These are phyloP conservation scores for Amblyopsis hoosieri DNA, from an alignment of 2,797 vertebrate genomes.

Conservation along the genomic window DNA sequence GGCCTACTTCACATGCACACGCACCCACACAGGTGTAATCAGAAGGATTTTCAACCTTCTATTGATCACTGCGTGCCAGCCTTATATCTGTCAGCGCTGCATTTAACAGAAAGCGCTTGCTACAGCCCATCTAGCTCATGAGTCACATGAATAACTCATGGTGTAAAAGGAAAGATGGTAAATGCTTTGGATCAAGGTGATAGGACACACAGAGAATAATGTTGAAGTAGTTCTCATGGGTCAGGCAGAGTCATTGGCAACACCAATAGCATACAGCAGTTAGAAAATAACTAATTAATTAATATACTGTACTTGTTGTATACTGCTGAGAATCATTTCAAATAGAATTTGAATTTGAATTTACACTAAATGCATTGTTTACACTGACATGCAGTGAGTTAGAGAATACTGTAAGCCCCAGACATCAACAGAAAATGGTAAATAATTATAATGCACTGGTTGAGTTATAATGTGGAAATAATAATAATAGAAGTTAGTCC, in stretches of 20 bases:
- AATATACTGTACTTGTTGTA: too few relatives aligned
- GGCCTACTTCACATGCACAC: neutral
- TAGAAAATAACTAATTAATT: too few relatives aligned
- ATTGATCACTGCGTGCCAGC: neutral
- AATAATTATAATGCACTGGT: neutral
- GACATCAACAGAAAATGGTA: too few relatives aligned
- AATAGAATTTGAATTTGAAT: too few relatives aligned
- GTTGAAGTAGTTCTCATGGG: slow-evolving; percentile 4
- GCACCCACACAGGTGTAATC: neutral
- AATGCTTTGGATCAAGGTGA: slow-evolving; percentile 34
- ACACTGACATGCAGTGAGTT: too few relatives aligned
- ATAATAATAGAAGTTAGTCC: neutral
- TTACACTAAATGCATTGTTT: too few relatives aligned
- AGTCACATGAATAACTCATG: slow-evolving; percentile 68
- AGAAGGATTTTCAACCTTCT: neutral
- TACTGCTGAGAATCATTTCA: too few relatives aligned
- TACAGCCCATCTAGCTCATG: slow-evolving; percentile 18
- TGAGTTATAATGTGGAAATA: neutral
- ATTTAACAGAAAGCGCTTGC: neutral
- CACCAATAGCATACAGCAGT: too few relatives aligned
- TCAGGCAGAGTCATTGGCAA: neutral
- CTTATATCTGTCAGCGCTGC: neutral
- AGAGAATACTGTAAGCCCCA: too few relatives aligned
- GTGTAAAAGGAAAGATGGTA: slow-evolving; percentile 43
- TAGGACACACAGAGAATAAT: slow-evolving; percentile 23